Conservation (phyloP, 1,140 invertebrate genomes). For the Campoletis sonorensis region DNA sequence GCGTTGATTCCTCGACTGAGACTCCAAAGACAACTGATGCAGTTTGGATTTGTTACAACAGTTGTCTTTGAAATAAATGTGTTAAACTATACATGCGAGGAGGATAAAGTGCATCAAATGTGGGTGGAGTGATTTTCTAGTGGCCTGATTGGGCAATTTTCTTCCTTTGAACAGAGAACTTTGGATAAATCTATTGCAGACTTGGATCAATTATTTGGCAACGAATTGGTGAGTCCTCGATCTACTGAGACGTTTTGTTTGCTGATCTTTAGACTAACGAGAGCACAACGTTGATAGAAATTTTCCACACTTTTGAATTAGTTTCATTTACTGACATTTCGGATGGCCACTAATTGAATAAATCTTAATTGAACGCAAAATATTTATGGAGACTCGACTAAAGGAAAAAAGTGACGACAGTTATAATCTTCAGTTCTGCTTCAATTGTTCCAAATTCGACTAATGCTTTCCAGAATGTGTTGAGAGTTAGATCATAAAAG, state of each 20-base stretch:
- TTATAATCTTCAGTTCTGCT: no score
- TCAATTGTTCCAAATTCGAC: no score
- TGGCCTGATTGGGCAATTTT: background rate
- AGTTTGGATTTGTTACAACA: background rate
- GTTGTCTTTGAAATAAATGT: background rate
- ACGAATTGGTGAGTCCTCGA: slow-evolving; percentile 5
- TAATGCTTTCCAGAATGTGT: no score
- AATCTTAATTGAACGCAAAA: no score
- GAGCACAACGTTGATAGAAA: background rate
- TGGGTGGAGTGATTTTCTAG: background rate
- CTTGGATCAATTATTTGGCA: background rate
- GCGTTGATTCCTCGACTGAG: no score
- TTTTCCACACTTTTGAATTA: no score
- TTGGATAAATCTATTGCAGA: background rate
- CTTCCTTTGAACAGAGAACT: no score
- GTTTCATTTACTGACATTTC: no score
- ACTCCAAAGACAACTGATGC: background rate
- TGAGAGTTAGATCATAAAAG: no score
- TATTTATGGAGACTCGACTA: no score
- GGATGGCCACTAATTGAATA: no score
- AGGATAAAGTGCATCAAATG: slow-evolving; percentile 18
- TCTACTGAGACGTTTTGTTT: background rate
- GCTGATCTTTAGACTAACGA: background rate
- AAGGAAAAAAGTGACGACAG: no score
- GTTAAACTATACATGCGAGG: background rate